A percentile compares a stretch with the other conserved stretches of the same genome.
These are phyloP conservation scores for Trachelus tabidus DNA, from an alignment of 2,888 invertebrate species.

Conservation along the genomic window DNA sequence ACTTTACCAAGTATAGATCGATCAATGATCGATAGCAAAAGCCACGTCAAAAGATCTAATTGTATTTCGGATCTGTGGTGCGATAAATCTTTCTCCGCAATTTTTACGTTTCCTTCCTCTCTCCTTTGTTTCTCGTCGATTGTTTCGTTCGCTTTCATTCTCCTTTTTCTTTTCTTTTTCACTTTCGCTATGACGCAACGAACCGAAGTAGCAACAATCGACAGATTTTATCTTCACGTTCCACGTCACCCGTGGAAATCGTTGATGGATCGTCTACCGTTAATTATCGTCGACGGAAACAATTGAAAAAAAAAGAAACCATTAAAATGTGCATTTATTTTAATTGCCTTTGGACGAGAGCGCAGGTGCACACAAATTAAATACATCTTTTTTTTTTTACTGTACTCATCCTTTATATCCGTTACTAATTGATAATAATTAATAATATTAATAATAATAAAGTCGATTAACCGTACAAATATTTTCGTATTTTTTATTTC, in stretches of 20 bases:
- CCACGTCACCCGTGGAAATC: neutral
- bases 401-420: slow-evolving; percentile 5
- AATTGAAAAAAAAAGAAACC: neutral
- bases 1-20: neutral
- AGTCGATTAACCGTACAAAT: slow-evolving; percentile 15
- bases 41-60: neutral
- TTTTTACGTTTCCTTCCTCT: neutral
- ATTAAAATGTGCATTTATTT: slow-evolving; percentile 5
- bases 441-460: slow-evolving; percentile 10
- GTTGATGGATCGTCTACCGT: neutral
- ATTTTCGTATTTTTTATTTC: slow-evolving; percentile 13
- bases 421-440: slow-evolving; percentile 3
- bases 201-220: neutral
- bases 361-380: neutral
- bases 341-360: neutral
- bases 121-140: slow-evolving; percentile 1
- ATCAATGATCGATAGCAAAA: neutral
- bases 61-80: neutral
- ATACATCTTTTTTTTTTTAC: neutral
- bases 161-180: neutral
- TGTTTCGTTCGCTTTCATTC: neutral
- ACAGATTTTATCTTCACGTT: neutral
- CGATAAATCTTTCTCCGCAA: neutral
- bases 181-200: neutral
- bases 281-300: neutral